Percentiles rank a stretch among this genome's conserved stretches.
Evolutionary conservation across 2,888 invertebrate species (phyloP).

Genomic region (Zaprionus lineosus): DNA sequence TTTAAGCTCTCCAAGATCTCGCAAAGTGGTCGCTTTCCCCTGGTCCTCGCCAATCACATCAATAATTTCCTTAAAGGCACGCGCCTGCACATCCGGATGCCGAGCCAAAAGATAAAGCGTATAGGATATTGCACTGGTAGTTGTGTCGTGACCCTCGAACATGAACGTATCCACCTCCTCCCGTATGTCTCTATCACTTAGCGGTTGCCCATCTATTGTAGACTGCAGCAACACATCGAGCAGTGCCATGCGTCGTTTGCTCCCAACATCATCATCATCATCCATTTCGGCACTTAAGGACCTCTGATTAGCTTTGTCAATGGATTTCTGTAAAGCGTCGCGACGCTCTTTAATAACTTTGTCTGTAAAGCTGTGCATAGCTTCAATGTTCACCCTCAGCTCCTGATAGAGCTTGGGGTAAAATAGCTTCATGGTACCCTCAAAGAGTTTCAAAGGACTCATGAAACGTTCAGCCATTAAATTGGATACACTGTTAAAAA

Average conservation of each 20-base stretch:
- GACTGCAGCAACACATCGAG: constrained; percentile 87
- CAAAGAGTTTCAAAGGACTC: constrained; percentile 59
- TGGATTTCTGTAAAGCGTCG: constrained; percentile 41
- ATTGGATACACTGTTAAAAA: constrained; percentile 50
- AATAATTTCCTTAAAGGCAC: constrained; percentile 73
- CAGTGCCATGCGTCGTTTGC: constrained; percentile 86
- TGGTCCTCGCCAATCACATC: constrained; percentile 74
- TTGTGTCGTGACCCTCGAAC: constrained; percentile 84
- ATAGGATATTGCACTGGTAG: constrained; percentile 79
- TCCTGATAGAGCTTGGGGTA: constrained; percentile 32
- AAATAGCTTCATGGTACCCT: constrained; percentile 80
- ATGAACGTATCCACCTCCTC: constrained; percentile 88
- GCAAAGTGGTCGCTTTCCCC: constrained; percentile 49
- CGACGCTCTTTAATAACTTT: constrained; percentile 69
- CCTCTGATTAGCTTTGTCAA: constrained; percentile 36
- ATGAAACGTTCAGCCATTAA: constrained; percentile 65
- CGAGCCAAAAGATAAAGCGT: constrained; percentile 74
- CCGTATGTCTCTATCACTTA: constrained; percentile 85
- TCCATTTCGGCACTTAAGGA: constrained; percentile 10
- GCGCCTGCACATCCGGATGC: constrained; percentile 75
- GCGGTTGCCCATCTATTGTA: constrained; percentile 84
- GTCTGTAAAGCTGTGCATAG: constrained; percentile 75
- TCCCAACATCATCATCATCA: constrained; percentile 80
- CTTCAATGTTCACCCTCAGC: constrained; percentile 52
- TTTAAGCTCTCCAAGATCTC: constrained; percentile 76